Percentiles rank a stretch among this genome's conserved stretches.
phyloP scores from a whole-genome alignment of 2,797 vertebrate species.

The Lycodopsis pacificus region DNA sequence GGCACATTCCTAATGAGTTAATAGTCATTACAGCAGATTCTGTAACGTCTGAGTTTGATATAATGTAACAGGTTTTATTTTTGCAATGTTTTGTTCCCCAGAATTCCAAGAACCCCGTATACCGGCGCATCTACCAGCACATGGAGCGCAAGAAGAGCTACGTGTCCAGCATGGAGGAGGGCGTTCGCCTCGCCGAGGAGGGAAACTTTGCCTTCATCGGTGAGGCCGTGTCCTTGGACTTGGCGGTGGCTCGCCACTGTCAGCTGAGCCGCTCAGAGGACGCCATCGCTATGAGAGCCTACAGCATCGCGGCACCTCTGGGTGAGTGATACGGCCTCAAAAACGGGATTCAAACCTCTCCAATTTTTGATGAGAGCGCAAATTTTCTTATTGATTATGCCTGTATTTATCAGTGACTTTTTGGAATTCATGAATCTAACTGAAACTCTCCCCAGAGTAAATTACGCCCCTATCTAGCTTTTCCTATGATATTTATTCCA shows the following conservation, averaged over 20 bases:
- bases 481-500: neutral
- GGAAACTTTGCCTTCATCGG: slow-evolving; percentile 91
- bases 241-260: slow-evolving; percentile 86
- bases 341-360: neutral
- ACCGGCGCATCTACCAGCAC: slow-evolving; percentile 86
- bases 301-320: slow-evolving; percentile 84
- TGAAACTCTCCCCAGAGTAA: neutral
- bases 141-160: slow-evolving; percentile 88
- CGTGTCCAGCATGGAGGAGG: slow-evolving; percentile 83
- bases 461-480: neutral
- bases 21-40: neutral
- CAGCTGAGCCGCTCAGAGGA: slow-evolving; percentile 84
- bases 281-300: slow-evolving; percentile 85
- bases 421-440: neutral
- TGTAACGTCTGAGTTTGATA: neutral
- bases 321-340: slow-evolving; percentile 73
- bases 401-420: neutral
- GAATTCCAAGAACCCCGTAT: slow-evolving; percentile 85
- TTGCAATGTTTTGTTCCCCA: slow-evolving; percentile 49
- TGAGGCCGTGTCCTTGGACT: slow-evolving; percentile 88
- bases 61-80: neutral
- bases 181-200: slow-evolving; percentile 80
- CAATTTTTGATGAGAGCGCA: no score
- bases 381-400: neutral
- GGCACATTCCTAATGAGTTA: slow-evolving; percentile 65